Percentiles rank a stretch among this genome's conserved stretches.
phyloP scores from a whole-genome alignment of 2,113 vertebrate species.

The Hippocampus guttulatus region DNA sequence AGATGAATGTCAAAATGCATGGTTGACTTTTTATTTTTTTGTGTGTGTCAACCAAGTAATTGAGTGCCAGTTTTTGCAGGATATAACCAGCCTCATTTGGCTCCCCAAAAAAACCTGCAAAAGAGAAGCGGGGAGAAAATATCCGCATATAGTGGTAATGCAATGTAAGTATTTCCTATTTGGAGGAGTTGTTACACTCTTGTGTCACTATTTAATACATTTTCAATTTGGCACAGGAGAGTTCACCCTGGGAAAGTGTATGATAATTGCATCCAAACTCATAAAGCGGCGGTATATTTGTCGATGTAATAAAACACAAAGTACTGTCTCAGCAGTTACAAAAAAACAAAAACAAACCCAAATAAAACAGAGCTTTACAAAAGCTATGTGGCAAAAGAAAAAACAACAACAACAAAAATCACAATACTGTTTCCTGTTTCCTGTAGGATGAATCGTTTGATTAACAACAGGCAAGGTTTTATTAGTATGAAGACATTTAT shows the following conservation, averaged over 20 bases:
- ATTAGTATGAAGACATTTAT: not conserved
- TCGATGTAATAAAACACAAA: slow-evolving; percentile 24
- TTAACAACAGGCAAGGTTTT: slow-evolving; percentile 8
- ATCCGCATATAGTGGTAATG: not conserved
- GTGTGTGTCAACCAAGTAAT: not conserved
- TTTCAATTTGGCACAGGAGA: slow-evolving; percentile 5
- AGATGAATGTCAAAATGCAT: not conserved
- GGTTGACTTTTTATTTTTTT: not conserved
- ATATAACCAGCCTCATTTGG: not conserved
- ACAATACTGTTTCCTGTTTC: slow-evolving; percentile 10
- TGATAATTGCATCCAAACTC: slow-evolving; percentile 11
- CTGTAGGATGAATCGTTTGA: slow-evolving; percentile 19
- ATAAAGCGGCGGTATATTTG: slow-evolving; percentile 18
- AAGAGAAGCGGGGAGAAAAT: not conserved
- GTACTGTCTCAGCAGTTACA: slow-evolving; percentile 16
- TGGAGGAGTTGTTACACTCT: slow-evolving; percentile 3
- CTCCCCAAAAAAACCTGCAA: not conserved
- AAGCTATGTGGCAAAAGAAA: slow-evolving; percentile 14
- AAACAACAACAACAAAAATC: slow-evolving; percentile 30
- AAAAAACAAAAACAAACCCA: slow-evolving; percentile 19
- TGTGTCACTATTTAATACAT: slow-evolving; percentile 4
- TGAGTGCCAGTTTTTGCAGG: not conserved
- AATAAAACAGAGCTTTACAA: slow-evolving; percentile 20
- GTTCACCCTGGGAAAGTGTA: slow-evolving; percentile 7
- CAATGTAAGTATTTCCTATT: slow-evolving; percentile 4